phyloP scores from a whole-genome alignment of 1,140 invertebrate genomes.

The Eufriesea mexicana region DNA sequence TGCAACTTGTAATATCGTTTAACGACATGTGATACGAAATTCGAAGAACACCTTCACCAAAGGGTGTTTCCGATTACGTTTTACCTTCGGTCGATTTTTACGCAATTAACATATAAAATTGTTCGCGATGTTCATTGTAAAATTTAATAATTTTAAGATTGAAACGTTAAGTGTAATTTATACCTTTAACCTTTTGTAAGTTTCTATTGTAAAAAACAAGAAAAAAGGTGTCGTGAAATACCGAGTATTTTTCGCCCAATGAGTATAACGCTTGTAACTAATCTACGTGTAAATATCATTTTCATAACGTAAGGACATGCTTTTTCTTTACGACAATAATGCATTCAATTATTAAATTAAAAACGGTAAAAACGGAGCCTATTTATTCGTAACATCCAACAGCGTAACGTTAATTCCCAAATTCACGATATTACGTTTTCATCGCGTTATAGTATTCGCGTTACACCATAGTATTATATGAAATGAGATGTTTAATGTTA shows the following conservation, averaged over 20 bases:
- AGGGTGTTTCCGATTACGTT: too few species aligned
- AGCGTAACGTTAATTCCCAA: not conserved
- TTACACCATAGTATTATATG: not conserved
- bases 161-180: not conserved
- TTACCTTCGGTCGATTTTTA: not conserved
- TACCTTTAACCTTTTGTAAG: not conserved
- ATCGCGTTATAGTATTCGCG: not conserved
- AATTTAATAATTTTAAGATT: not conserved
- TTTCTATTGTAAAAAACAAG: not conserved
- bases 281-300: constrained; percentile 2
- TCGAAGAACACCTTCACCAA: not conserved
- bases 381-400: not conserved
- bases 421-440: not conserved
- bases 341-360: not conserved
- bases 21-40: not conserved
- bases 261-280: not conserved
- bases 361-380: not conserved
- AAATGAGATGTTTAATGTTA: not conserved
- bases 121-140: not conserved
- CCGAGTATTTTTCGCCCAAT: too few species aligned
- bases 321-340: constrained; percentile 13
- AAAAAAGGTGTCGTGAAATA: too few species aligned
- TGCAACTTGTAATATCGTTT: not conserved
- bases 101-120: not conserved
- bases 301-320: not conserved